Conservation (phyloP, 2,797 vertebrate genomes). For the Enteromius thamalakanensis region DNA sequence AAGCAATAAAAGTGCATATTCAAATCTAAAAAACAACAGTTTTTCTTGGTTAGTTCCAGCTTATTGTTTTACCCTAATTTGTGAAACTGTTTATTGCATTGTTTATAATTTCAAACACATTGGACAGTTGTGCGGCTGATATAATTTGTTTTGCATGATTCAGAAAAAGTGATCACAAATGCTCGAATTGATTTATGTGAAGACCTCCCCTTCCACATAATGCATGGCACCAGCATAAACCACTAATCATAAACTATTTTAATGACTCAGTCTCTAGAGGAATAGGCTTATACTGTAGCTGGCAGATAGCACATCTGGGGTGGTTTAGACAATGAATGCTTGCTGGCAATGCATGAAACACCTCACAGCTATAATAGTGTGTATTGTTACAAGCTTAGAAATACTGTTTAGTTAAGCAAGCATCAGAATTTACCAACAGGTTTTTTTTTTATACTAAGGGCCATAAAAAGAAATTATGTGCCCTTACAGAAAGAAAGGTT, state of each 20-base stretch:
- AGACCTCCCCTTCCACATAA: background rate
- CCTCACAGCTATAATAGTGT: background rate
- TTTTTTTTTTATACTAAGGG: background rate
- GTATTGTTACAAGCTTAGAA: conserved; percentile 21
- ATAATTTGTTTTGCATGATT: background rate
- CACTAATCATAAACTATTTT: conserved; percentile 38
- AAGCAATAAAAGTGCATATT: background rate
- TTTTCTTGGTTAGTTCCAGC: background rate
- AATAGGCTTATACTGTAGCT: conserved; percentile 1
- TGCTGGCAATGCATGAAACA: conserved; percentile 2
- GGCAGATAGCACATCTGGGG: conserved; percentile 10
- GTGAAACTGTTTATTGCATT: background rate
- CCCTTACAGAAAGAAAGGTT: background rate
- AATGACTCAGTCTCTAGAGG: conserved; percentile 24
- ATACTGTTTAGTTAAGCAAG: background rate
- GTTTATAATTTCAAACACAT: background rate
- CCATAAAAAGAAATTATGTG: background rate
- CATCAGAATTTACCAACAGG: background rate
- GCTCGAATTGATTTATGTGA: conserved; percentile 26
- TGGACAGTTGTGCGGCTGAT: background rate
- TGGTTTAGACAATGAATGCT: background rate
- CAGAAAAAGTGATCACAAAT: background rate
- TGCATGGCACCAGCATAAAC: conserved; percentile 32
- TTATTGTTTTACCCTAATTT: background rate
- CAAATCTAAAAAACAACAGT: background rate